phyloP scores from a whole-genome alignment of 1,140 invertebrate genomes.

The Drosophila sulfurigaster region DNA sequence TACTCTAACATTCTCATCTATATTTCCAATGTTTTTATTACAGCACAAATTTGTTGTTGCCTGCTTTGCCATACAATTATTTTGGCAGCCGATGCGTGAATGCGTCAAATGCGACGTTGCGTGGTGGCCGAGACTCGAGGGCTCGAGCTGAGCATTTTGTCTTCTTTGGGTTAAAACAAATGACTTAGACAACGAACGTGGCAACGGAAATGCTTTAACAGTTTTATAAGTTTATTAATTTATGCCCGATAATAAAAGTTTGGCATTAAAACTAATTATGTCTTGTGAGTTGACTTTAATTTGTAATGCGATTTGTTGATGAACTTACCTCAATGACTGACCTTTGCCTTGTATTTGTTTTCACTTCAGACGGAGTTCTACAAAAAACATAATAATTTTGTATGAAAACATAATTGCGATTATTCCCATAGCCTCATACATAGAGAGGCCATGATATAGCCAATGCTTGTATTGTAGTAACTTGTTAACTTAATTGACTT shows the following conservation, averaged over 20 bases:
- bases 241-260: slow-evolving; percentile 49
- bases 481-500: slow-evolving; percentile 58
- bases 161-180: slow-evolving; percentile 30
- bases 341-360: slow-evolving; percentile 16
- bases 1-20: background rate
- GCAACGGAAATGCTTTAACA: slow-evolving; percentile 62
- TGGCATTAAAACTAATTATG: slow-evolving; percentile 35
- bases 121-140: slow-evolving; percentile 11
- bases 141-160: slow-evolving; percentile 32
- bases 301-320: slow-evolving; percentile 11
- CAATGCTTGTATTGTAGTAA: slow-evolving; percentile 18
- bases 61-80: slow-evolving; percentile 55
- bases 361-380: slow-evolving; percentile 5
- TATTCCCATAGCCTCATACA: slow-evolving; percentile 37
- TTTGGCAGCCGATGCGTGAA: slow-evolving; percentile 74
- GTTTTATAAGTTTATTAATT: slow-evolving; percentile 77
- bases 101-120: slow-evolving; percentile 38
- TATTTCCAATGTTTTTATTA: slow-evolving; percentile 56
- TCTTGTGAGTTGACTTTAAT: slow-evolving; percentile 2
- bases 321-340: background rate
- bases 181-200: slow-evolving; percentile 65
- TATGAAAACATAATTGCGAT: slow-evolving; percentile 37
- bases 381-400: background rate
- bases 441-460: slow-evolving; percentile 11
- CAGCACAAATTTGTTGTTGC: slow-evolving; percentile 44